Percentiles rank a stretch among this genome's conserved stretches.
phyloP scores from a whole-genome alignment of 2,888 invertebrate genomes.

The Caenorhabditis panamensis region DNA sequence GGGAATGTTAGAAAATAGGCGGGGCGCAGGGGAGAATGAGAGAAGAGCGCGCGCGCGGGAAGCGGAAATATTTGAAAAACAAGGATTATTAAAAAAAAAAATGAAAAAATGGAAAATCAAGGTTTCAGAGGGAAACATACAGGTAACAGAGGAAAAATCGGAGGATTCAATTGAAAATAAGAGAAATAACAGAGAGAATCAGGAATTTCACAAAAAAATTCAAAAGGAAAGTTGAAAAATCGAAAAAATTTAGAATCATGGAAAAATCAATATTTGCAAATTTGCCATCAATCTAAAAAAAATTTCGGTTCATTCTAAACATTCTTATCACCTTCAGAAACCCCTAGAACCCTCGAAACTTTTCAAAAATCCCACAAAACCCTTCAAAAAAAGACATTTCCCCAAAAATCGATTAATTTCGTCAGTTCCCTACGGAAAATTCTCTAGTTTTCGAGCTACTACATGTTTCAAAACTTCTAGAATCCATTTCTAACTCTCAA shows the following conservation, averaged over 20 bases:
- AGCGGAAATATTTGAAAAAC: not conserved
- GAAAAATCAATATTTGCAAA: too few relatives aligned
- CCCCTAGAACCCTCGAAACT: too few relatives aligned
- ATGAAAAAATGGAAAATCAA: not conserved
- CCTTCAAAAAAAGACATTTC: not conserved
- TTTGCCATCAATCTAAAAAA: too few relatives aligned
- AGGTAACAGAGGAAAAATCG: not conserved
- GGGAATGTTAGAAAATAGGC: not conserved
- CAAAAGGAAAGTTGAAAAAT: not conserved
- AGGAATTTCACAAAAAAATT: not conserved
- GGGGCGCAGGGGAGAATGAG: not conserved
- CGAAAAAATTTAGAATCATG: not conserved
- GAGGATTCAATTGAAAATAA: not conserved
- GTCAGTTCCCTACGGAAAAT: not conserved
- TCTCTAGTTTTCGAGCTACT: not conserved
- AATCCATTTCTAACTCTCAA: not conserved
- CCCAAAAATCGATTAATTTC: slow-evolving; percentile 7
- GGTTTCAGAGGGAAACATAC: not conserved
- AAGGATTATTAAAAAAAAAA: too few relatives aligned
- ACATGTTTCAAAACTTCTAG: not conserved
- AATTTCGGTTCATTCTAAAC: too few relatives aligned
- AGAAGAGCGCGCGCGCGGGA: not conserved
- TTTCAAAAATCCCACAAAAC: not conserved
- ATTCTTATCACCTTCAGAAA: too few relatives aligned
- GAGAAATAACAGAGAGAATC: not conserved